Conservation (phyloP, 2,113 vertebrate species). For the Falcunculus frontatus region DNA sequence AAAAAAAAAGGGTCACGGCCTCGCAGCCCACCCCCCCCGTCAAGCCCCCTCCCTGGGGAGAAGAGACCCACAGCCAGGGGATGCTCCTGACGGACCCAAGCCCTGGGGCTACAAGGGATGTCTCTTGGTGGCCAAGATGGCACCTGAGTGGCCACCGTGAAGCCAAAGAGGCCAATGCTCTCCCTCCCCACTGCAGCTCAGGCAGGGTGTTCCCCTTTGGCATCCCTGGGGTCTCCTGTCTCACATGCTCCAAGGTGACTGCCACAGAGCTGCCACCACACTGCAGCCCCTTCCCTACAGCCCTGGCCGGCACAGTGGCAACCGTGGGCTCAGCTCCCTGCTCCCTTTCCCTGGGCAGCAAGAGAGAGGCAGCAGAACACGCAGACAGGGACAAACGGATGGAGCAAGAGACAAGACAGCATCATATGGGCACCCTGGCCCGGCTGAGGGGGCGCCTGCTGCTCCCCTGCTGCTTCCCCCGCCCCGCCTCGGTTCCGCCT, state of each 20-base stretch:
- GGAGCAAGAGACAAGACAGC: constrained; percentile 61
- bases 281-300: not conserved
- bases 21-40: not conserved
- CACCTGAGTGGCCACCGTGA: not conserved
- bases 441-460: constrained; percentile 5
- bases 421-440: constrained; percentile 37
- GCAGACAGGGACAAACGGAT: constrained; percentile 67
- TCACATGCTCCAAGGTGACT: not conserved
- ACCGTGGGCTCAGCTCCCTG: not conserved
- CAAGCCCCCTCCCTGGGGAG: not conserved
- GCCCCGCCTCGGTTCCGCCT: not conserved
- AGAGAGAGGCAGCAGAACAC: constrained; percentile 52
- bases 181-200: not conserved
- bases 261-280: not conserved
- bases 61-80: not conserved
- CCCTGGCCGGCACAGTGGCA: not conserved
- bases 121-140: not conserved
- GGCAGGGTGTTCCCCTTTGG: not conserved
- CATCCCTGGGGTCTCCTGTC: not conserved
- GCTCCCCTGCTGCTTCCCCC: not conserved
- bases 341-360: constrained; percentile 14
- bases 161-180: not conserved
- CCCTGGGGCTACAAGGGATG: not conserved
- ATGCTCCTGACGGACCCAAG: not conserved
- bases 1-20: constrained; percentile 64